These are phyloP conservation scores for Anastrepha obliqua DNA, from an alignment of 1,140 invertebrate species.

Conservation along the genomic window DNA sequence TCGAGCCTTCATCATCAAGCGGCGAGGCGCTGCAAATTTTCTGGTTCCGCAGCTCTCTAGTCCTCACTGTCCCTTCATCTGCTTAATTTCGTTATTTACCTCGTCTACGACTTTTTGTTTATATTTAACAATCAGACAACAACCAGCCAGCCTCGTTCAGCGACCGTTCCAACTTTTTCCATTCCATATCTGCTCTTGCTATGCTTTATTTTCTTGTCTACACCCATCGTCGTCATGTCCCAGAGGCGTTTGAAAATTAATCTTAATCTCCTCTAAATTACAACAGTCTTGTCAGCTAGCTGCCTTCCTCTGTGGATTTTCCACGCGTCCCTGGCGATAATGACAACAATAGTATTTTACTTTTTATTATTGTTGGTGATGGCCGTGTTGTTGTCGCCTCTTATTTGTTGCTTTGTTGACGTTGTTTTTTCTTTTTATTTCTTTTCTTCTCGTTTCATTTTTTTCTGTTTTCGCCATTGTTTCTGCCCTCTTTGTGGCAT, in stretches of 20 bases:
- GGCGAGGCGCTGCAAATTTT: neutral
- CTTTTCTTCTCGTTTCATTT: neutral
- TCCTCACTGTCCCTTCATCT: neutral
- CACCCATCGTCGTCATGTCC: neutral
- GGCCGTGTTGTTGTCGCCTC: neutral
- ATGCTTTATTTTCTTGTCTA: neutral
- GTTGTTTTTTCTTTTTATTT: neutral
- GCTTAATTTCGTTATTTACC: neutral
- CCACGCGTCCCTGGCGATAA: neutral
- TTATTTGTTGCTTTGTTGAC: neutral
- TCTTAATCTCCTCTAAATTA: conserved; percentile 58
- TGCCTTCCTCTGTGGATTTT: conserved; percentile 22
- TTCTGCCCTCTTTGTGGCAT: conserved; percentile 24
- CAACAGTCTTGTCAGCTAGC: conserved; percentile 49
- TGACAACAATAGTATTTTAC: neutral
- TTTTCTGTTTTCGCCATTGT: neutral
- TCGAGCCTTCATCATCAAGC: neutral
- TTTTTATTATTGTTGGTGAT: conserved; percentile 23
- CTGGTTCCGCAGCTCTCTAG: neutral
- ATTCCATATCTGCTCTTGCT: neutral
- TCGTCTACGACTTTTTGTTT: neutral
- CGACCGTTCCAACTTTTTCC: neutral
- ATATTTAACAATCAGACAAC: neutral
- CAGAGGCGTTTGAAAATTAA: conserved; percentile 58
- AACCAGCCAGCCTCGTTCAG: neutral